Evolutionary conservation across 2,113 vertebrate species (phyloP).

Genomic region (Cavia aperea): DNA sequence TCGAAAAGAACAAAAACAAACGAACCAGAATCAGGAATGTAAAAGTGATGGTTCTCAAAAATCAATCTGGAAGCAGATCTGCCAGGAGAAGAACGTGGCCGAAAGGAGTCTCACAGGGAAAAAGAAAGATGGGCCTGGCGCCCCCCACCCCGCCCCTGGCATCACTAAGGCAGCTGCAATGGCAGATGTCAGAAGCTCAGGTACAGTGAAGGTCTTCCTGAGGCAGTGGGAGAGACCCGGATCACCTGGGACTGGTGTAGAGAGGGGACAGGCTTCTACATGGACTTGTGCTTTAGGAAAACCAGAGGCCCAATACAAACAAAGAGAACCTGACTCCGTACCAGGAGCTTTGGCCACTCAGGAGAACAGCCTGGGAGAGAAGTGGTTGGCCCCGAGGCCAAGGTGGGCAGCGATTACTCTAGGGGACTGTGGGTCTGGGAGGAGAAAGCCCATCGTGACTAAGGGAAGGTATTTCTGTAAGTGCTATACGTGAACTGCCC

Average conservation of each 20-base stretch:
- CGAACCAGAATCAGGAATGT: slow-evolving; percentile 58
- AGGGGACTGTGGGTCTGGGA: neutral
- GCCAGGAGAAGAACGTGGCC: slow-evolving; percentile 9
- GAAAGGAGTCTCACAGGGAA: slow-evolving; percentile 46
- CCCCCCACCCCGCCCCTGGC: neutral
- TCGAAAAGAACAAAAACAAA: slow-evolving; percentile 35
- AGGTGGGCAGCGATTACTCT: neutral
- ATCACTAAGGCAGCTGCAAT: slow-evolving; percentile 65
- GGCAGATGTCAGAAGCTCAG: slow-evolving; percentile 57
- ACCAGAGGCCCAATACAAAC: slow-evolving; percentile 1
- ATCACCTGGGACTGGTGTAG: slow-evolving; percentile 27
- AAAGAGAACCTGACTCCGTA: neutral
- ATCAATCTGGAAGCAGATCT: slow-evolving; percentile 56
- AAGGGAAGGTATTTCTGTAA: slow-evolving; percentile 12
- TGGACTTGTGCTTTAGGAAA: slow-evolving; percentile 60
- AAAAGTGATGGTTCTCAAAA: slow-evolving; percentile 56
- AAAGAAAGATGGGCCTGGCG: neutral
- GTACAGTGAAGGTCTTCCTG: slow-evolving; percentile 62
- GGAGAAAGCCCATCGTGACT: neutral
- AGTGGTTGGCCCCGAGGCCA: neutral
- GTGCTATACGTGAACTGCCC: neutral
- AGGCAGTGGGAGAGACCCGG: slow-evolving; percentile 54
- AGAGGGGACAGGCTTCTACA: neutral
- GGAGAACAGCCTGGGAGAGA: neutral
- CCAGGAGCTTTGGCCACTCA: neutral